Evolutionary conservation across 2,797 vertebrate genomes (phyloP).

Genomic region (Pangasius djambal): DNA sequence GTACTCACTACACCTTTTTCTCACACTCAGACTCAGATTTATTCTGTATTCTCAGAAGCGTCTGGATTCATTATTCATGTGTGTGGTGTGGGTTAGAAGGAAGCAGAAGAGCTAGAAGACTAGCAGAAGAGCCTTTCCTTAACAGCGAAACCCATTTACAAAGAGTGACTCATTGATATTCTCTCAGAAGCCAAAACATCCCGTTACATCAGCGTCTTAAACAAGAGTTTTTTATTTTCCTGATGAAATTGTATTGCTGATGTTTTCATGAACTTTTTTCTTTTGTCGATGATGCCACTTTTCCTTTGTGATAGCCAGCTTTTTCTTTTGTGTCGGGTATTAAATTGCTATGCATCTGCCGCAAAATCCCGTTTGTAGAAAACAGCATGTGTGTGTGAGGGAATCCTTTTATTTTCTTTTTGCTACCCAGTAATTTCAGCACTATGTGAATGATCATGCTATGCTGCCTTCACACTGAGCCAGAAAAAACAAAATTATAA

Average conservation of each 20-base stretch:
- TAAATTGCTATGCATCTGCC: slow-evolving; percentile 35
- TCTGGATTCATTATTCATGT: slow-evolving; percentile 42
- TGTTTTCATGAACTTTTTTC: slow-evolving; percentile 27
- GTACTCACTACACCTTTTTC: not conserved
- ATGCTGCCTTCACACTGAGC: not conserved
- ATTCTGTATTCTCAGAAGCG: slow-evolving; percentile 12
- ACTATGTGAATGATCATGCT: not conserved
- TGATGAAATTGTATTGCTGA: not conserved
- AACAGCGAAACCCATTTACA: slow-evolving; percentile 26
- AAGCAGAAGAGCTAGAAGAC: not conserved
- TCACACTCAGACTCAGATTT: slow-evolving; percentile 18
- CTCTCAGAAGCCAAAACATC: not conserved
- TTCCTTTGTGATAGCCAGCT: not conserved
- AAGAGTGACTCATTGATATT: slow-evolving; percentile 14
- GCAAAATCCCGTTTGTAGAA: slow-evolving; percentile 7
- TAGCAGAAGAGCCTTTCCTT: not conserved
- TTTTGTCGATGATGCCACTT: slow-evolving; percentile 5
- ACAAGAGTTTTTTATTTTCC: not conserved
- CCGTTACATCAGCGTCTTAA: not conserved
- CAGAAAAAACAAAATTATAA: not conserved
- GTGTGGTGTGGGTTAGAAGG: slow-evolving; percentile 12
- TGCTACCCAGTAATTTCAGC: slow-evolving; percentile 12
- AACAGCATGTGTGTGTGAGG: not conserved
- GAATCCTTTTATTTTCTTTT: slow-evolving; percentile 10
- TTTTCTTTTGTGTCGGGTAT: not conserved